Conservation (phyloP, 2,113 vertebrate species). For the Notothenia coriiceps region DNA sequence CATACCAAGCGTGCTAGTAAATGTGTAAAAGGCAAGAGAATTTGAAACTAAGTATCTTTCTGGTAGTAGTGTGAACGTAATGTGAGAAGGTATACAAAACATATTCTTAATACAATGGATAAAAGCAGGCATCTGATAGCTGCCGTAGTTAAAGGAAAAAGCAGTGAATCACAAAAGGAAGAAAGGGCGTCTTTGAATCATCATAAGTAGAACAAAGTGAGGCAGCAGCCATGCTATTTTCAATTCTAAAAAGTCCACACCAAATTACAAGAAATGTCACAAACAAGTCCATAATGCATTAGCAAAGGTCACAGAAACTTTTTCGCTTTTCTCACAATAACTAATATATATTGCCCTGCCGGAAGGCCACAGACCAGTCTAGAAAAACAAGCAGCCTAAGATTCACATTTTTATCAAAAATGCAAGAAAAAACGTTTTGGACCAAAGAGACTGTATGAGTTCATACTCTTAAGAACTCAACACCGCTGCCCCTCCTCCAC, state of each 20-base stretch:
- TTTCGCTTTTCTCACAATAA: not conserved
- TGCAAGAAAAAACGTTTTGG: constrained; percentile 6
- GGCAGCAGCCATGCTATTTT: not conserved
- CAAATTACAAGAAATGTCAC: not conserved
- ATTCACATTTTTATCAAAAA: not conserved
- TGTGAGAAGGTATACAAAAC: not conserved
- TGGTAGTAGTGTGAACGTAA: not conserved
- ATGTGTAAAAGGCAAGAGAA: not conserved
- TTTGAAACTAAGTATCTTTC: not conserved
- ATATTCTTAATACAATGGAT: not conserved
- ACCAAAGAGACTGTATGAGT: not conserved
- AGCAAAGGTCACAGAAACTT: not conserved
- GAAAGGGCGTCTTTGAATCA: too few relatives aligned
- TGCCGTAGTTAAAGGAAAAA: not conserved
- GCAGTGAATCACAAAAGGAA: not conserved
- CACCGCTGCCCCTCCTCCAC: not conserved
- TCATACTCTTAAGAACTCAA: not conserved
- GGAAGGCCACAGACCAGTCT: not conserved
- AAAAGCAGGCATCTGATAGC: not conserved
- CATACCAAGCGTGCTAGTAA: not conserved
- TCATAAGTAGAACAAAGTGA: constrained; percentile 2
- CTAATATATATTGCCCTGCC: not conserved
- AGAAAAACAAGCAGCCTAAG: not conserved
- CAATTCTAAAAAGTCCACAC: not conserved
- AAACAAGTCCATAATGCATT: not conserved